Conservation (phyloP, 2,888 invertebrate species). For the Thecocarcelia acutangulata region DNA sequence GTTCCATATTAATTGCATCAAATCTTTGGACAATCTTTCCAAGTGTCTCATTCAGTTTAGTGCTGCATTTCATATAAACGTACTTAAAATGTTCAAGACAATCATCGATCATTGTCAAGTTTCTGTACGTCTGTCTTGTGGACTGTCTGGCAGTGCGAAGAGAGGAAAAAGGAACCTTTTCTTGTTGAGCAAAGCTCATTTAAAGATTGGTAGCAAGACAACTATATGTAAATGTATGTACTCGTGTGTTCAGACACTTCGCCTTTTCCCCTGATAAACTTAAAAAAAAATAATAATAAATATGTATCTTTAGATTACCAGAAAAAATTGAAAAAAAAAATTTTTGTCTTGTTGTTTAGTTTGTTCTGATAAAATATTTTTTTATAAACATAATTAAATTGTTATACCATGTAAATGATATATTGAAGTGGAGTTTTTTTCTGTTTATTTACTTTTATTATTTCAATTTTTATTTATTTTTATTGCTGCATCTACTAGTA, state of each 20-base stretch:
- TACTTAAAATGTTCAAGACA: slow-evolving; percentile 59
- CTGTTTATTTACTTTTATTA: slow-evolving; percentile 27
- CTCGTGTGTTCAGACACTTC: slow-evolving; percentile 25
- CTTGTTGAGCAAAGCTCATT: not conserved
- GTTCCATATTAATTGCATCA: slow-evolving; percentile 60
- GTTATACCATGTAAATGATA: slow-evolving; percentile 64
- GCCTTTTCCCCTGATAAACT: slow-evolving; percentile 32
- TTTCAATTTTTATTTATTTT: slow-evolving; percentile 34
- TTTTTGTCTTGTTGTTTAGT: slow-evolving; percentile 18
- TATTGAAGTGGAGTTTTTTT: slow-evolving; percentile 61
- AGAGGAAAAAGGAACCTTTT: not conserved
- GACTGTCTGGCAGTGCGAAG: slow-evolving; percentile 18
- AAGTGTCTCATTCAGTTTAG: slow-evolving; percentile 14
- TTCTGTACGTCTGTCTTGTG: not conserved
- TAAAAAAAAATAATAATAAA: slow-evolving; percentile 21
- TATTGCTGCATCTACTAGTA: not conserved
- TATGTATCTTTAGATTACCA: slow-evolving; percentile 31
- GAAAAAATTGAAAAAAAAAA: not conserved
- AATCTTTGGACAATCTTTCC: slow-evolving; percentile 57
- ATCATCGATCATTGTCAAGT: slow-evolving; percentile 69
- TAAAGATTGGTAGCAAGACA: slow-evolving; percentile 18
- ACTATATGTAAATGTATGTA: not conserved
- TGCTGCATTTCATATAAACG: slow-evolving; percentile 22
- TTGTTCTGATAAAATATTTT: slow-evolving; percentile 47
- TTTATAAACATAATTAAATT: slow-evolving; percentile 60